Conservation (phyloP, 2,888 invertebrate genomes). For the Melanotus villosus region DNA sequence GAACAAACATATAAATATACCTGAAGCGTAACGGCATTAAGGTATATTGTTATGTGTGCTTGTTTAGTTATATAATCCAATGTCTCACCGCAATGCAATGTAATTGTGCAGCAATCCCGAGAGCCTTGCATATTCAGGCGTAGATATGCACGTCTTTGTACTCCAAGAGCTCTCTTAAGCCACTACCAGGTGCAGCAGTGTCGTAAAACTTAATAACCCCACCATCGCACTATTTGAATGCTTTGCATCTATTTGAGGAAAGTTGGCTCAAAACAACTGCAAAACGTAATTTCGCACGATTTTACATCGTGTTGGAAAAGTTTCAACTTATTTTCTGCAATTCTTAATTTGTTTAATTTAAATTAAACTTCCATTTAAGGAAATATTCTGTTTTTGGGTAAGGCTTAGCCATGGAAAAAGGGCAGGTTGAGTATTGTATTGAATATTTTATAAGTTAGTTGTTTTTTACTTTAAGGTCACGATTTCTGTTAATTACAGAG, state of each 20-base stretch:
- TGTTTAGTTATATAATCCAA: constrained; percentile 45
- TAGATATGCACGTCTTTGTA: constrained; percentile 44
- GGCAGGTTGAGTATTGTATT: no score
- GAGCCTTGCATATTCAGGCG: constrained; percentile 42
- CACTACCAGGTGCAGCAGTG: constrained; percentile 39
- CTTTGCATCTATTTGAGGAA: background rate
- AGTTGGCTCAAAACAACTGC: background rate
- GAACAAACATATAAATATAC: constrained; percentile 36
- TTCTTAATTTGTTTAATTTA: no score
- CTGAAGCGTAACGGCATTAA: constrained; percentile 39
- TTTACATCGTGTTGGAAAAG: no score
- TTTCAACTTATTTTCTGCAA: no score
- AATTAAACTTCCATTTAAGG: no score
- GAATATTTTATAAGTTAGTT: no score
- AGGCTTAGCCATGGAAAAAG: no score
- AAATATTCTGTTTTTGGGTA: no score
- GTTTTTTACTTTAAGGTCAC: no score
- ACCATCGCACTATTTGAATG: constrained; percentile 18
- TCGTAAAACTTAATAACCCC: constrained; percentile 40
- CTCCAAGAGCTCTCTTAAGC: constrained; percentile 33
- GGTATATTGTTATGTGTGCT: constrained; percentile 34
- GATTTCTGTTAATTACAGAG: no score
- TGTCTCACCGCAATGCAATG: constrained; percentile 46
- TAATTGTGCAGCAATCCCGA: constrained; percentile 37
- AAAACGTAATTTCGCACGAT: no score